Conservation (phyloP, 2,113 vertebrate species). For the Neotragus moschatus region DNA sequence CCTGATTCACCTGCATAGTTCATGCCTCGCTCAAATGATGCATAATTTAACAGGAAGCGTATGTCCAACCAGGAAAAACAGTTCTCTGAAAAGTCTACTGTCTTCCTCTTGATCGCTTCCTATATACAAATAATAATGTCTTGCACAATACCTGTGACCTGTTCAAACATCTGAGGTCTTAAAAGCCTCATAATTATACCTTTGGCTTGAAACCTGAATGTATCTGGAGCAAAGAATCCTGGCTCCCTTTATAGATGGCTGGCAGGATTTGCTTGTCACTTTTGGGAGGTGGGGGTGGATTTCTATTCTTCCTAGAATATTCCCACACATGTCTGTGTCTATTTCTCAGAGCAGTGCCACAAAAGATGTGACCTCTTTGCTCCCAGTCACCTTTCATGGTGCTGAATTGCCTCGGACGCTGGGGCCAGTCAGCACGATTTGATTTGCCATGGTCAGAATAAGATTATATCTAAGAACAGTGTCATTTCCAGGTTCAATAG, state of each 20-base stretch:
- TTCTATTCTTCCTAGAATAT: constrained; percentile 86
- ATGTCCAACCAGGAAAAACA: not conserved
- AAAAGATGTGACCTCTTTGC: constrained; percentile 86
- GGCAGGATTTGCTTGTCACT: constrained; percentile 81
- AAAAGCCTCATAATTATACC: constrained; percentile 60
- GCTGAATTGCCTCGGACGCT: constrained; percentile 82
- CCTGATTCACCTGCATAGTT: not conserved
- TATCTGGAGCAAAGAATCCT: constrained; percentile 68
- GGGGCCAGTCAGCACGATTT: constrained; percentile 86
- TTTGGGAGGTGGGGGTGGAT: constrained; percentile 57
- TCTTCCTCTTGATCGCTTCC: constrained; percentile 10
- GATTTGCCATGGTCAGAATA: constrained; percentile 88
- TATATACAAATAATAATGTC: constrained; percentile 62
- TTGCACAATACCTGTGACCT: constrained; percentile 64
- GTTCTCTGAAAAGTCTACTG: constrained; percentile 60
- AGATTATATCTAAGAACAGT: constrained; percentile 86
- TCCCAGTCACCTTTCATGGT: constrained; percentile 86
- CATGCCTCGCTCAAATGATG: not conserved
- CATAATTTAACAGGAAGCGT: constrained; percentile 29
- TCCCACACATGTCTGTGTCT: constrained; percentile 87
- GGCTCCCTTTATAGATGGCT: constrained; percentile 74
- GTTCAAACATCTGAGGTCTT: constrained; percentile 71
- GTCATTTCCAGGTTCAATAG: constrained; percentile 88
- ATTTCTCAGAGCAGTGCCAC: constrained; percentile 83
- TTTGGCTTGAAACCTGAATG: constrained; percentile 66